Evolutionary conservation across 2,888 invertebrate species (phyloP).

Genomic region (Brachyptera risi): DNA sequence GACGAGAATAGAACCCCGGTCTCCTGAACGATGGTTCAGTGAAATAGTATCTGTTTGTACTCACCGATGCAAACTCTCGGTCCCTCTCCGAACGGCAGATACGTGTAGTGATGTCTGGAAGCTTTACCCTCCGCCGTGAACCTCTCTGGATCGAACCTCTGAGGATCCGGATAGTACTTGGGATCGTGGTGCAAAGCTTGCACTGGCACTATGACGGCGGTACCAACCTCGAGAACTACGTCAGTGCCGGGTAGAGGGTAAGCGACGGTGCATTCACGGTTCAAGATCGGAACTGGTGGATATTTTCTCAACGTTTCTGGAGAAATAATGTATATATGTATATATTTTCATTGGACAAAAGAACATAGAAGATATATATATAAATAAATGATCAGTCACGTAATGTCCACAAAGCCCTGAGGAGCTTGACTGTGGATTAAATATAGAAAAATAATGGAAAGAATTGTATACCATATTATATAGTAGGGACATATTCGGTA

Average conservation of each 20-base stretch:
- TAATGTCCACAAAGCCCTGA: too few species aligned
- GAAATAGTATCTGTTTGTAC: neutral
- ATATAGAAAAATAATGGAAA: too few species aligned
- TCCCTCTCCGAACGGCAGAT: conserved; percentile 8
- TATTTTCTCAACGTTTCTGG: conserved; percentile 2
- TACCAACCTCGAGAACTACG: conserved; percentile 30
- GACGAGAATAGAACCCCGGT: too few species aligned
- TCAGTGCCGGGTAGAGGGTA: neutral
- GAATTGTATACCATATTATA: too few species aligned
- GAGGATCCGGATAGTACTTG: conserved; percentile 37
- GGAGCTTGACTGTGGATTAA: too few species aligned
- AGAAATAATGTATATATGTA: too few species aligned
- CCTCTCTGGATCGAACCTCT: conserved; percentile 39
- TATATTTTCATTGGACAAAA: too few species aligned
- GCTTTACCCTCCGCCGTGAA: neutral
- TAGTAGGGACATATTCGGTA: too few species aligned
- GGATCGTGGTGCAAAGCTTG: conserved; percentile 36
- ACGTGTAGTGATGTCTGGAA: neutral
- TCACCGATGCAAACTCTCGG: conserved; percentile 28
- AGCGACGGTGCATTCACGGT: neutral
- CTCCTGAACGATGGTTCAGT: too few species aligned
- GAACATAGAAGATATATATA: too few species aligned
- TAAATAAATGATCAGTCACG: too few species aligned
- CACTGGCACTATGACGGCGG: conserved; percentile 34
- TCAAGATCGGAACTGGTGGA: neutral